phyloP scores from a whole-genome alignment of 2,113 vertebrate genomes.

The Tricholaema leucomelas region DNA sequence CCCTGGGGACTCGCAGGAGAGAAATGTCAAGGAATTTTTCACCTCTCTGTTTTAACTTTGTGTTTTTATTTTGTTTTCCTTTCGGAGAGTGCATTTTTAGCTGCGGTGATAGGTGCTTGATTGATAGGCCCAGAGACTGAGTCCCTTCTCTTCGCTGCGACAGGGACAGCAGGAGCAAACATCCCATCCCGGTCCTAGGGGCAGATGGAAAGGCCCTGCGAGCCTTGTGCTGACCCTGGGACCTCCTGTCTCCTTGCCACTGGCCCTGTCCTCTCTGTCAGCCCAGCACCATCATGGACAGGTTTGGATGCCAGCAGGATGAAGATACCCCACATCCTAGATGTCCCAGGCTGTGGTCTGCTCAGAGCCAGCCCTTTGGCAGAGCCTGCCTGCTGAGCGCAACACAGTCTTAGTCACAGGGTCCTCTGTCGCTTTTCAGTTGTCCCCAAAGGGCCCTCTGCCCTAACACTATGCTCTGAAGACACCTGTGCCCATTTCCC shows the following conservation, averaged over 20 bases:
- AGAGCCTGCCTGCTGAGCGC: background rate
- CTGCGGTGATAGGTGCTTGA: constrained; percentile 39
- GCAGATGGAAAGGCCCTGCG: background rate
- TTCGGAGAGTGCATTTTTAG: constrained; percentile 67
- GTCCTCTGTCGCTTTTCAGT: background rate
- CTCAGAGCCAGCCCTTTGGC: background rate
- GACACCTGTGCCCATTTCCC: background rate
- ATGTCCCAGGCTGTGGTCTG: background rate
- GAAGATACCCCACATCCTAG: background rate
- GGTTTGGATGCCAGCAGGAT: background rate
- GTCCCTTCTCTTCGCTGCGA: constrained; percentile 3
- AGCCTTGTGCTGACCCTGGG: background rate
- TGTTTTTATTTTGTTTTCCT: constrained; percentile 74
- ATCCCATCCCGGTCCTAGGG: background rate
- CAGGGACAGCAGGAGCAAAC: background rate
- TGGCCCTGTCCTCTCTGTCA: background rate
- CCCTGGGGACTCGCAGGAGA: constrained; percentile 64
- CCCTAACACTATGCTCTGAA: background rate
- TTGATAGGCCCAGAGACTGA: constrained; percentile 32
- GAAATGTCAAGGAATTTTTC: constrained; percentile 76
- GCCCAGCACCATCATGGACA: background rate
- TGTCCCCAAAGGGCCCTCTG: background rate
- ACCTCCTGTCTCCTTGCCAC: background rate
- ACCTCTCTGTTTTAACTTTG: constrained; percentile 73
- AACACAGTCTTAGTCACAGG: background rate